Evolutionary conservation across 2,888 invertebrate genomes (phyloP).

Genomic region (Campoletis raptor): DNA sequence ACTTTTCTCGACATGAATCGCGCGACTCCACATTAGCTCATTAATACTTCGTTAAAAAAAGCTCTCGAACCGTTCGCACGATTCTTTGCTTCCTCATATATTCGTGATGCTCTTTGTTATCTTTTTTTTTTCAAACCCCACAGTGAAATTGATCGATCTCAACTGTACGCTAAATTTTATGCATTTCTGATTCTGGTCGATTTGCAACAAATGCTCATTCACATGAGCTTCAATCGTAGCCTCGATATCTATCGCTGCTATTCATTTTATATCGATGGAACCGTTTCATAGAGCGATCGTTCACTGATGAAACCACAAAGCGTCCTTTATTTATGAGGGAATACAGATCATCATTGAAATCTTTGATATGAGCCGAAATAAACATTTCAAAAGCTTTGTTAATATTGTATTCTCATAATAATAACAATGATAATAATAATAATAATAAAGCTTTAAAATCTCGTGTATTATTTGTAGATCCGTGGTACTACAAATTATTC

Average conservation of each 20-base stretch:
- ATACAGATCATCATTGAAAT: neutral
- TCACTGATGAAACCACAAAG: constrained; percentile 40
- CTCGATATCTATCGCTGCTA: constrained; percentile 29
- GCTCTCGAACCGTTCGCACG: constrained; percentile 22
- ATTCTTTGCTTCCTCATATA: neutral
- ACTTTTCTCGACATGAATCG: neutral
- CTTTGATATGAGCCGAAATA: neutral
- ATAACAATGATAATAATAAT: neutral
- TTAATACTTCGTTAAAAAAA: neutral
- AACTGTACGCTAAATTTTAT: neutral
- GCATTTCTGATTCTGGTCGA: constrained; percentile 17
- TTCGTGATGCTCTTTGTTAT: neutral
- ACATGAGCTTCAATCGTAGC: constrained; percentile 35
- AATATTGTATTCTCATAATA: neutral
- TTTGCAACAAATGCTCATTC: neutral
- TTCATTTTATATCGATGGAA: constrained; percentile 8
- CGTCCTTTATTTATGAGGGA: neutral
- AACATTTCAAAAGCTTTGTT: neutral
- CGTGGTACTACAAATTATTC: neutral
- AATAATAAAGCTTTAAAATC: neutral
- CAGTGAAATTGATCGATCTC: constrained; percentile 7
- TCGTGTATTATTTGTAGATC: neutral
- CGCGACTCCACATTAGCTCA: neutral
- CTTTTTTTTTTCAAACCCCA: constrained; percentile 14
- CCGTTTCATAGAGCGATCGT: constrained; percentile 32